A percentile compares a stretch with the other conserved stretches of the same genome.
These are phyloP conservation scores for Scaptomyza montana DNA, from an alignment of 1,140 invertebrate species.

Conservation along the genomic window DNA sequence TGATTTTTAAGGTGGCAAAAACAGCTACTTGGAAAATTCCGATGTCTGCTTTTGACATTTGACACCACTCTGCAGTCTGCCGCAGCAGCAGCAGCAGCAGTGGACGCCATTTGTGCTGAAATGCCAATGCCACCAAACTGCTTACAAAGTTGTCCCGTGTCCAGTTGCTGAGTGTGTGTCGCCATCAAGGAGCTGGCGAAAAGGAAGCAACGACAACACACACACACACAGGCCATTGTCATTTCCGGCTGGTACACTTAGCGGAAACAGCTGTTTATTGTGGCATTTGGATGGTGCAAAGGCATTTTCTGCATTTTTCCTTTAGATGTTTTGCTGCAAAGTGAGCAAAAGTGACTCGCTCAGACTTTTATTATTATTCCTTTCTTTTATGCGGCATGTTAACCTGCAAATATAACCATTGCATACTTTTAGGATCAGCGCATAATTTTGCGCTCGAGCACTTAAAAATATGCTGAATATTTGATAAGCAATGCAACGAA, in stretches of 20 bases:
- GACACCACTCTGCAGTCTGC: slow-evolving; percentile 75
- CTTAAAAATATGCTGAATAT: slow-evolving; percentile 78
- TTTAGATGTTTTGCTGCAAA: slow-evolving; percentile 39
- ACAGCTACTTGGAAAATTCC: slow-evolving; percentile 47
- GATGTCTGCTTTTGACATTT: slow-evolving; percentile 54
- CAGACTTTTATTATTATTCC: background rate
- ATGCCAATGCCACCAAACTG: slow-evolving; percentile 44
- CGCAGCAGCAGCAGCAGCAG: too few relatives aligned
- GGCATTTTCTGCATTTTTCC: slow-evolving; percentile 66
- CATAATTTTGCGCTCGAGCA: slow-evolving; percentile 63
- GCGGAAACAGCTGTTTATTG: slow-evolving; percentile 68
- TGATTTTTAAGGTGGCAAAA: slow-evolving; percentile 25
- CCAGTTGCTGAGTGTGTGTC: slow-evolving; percentile 10
- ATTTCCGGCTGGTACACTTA: slow-evolving; percentile 71
- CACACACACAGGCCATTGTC: slow-evolving; percentile 54
- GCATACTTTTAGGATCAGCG: slow-evolving; percentile 72
- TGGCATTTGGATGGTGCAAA: slow-evolving; percentile 8
- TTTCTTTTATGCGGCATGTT: slow-evolving; percentile 23
- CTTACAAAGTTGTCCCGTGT: slow-evolving; percentile 16
- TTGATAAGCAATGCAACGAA: slow-evolving; percentile 52
- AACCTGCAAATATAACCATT: slow-evolving; percentile 24
- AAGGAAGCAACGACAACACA: slow-evolving; percentile 24
- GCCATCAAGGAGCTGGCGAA: slow-evolving; percentile 30
- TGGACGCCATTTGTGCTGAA: slow-evolving; percentile 23
- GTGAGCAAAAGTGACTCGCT: slow-evolving; percentile 43